Base-by-base conservation (phyloP, 2,113 vertebrate species). In the Pteronura brasiliensis region DNA sequence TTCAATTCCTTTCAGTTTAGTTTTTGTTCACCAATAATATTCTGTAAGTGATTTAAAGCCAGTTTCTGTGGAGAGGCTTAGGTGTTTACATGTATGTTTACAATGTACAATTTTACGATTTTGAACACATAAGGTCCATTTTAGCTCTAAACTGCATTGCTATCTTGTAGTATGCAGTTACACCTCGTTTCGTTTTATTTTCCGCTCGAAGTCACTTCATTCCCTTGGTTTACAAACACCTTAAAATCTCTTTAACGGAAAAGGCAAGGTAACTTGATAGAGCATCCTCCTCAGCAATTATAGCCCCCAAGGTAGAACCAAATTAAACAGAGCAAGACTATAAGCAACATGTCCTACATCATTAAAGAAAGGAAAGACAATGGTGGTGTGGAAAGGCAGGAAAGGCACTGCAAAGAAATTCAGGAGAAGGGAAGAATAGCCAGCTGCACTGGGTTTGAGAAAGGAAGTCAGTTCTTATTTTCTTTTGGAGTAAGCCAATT, bases 191-290 rank as follows among this genome's bases (percentile, higher is more conserved):
- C 81, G 11, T 79, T 93, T 88, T 49, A 93, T 90, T 92, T 95
- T 80, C 90, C 63, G 63, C 69, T 29, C 65, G 52, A 90, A 88
- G 81, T 63, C 59, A 90, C 80, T 69, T 88, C 71, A 88, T 88
- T 94, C 42, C 21, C 55, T 72, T 63, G 27, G 23, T 76, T 92
- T 95, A 67, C 39, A 74, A 94, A 92, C 42, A 95, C 67, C 88
- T 93, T 55, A 47, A 96, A 59, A 89, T 97, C n/a, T 95, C 91
- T 79, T 84, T 88, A 83, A 84, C 27, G 27, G 81, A 57, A 95
- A 86, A 74, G 76, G 39, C 79, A 93, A 85, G 17, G 61, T 79
- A 86, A 96, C 59, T 71, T 79, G 42, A 74, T n/a, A 80, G 20
- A 88, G 18, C 14, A 84, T 31, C 13, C 5, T 1, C 25, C n/a